These are phyloP conservation scores for Spinibarbus caldwelli DNA, from an alignment of 2,797 vertebrate genomes.

Conservation along the genomic window DNA sequence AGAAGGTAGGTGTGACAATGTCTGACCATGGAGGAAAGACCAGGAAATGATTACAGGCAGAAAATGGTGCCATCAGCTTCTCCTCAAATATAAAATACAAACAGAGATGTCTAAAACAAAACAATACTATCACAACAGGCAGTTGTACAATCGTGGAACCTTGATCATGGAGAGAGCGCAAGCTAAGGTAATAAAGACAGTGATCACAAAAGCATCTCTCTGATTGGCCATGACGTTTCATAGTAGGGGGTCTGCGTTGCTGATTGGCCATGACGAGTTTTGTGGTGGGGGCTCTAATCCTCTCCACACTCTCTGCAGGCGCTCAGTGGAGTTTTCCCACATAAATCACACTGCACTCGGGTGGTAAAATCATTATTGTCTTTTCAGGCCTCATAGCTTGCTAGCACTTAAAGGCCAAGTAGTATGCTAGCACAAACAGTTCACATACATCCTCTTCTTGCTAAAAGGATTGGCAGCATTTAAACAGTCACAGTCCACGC, in stretches of 20 bases:
- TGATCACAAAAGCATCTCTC: constrained; percentile 52
- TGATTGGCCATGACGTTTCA: constrained; percentile 73
- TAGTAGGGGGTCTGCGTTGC: constrained; percentile 71
- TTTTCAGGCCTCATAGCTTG: constrained; percentile 74
- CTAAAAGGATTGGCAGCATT: constrained; percentile 7
- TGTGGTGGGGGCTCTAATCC: constrained; percentile 77
- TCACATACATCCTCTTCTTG: constrained; percentile 55
- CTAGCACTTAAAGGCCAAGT: constrained; percentile 70
- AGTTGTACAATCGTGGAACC: constrained; percentile 46
- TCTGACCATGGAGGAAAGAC: constrained; percentile 20
- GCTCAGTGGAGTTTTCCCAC: constrained; percentile 78
- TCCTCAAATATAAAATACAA: constrained; percentile 17
- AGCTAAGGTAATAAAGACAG: constrained; percentile 57
- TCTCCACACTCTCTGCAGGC: constrained; percentile 79
- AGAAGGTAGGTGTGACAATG: constrained; percentile 50
- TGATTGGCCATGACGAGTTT: constrained; percentile 78
- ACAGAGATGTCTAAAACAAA: neutral
- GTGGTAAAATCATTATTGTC: constrained; percentile 83
- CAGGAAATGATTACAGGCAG: neutral
- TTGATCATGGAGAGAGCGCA: constrained; percentile 60
- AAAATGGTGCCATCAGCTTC: constrained; percentile 18
- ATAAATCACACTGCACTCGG: constrained; percentile 82
- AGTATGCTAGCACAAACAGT: constrained; percentile 65
- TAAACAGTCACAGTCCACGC: constrained; percentile 20
- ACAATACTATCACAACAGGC: neutral